These are phyloP conservation scores for Aphaenogaster ashmeadi DNA, from an alignment of 1,140 invertebrate species.

Conservation along the genomic window DNA sequence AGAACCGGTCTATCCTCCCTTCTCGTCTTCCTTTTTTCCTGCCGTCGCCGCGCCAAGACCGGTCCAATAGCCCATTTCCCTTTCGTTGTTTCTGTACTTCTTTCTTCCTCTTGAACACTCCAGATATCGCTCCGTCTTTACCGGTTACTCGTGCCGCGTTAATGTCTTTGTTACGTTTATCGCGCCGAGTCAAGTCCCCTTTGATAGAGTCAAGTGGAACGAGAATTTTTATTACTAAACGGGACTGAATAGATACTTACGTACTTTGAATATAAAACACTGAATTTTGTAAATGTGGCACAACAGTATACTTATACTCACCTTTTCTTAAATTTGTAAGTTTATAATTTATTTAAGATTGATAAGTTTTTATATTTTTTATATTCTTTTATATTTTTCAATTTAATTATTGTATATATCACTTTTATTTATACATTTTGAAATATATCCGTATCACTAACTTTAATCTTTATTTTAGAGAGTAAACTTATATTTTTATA, in stretches of 20 bases:
- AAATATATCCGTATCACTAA: neutral
- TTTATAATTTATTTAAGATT: slow-evolving; percentile 12
- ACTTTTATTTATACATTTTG: slow-evolving; percentile 12
- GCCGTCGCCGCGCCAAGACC: slow-evolving; percentile 39
- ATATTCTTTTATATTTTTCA: neutral
- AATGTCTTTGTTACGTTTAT: slow-evolving; percentile 57
- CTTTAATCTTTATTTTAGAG: no score
- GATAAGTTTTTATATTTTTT: slow-evolving; percentile 5
- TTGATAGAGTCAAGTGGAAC: slow-evolving; percentile 41
- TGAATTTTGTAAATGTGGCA: neutral
- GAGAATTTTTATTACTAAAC: slow-evolving; percentile 16
- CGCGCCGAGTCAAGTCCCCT: neutral
- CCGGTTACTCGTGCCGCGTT: slow-evolving; percentile 10
- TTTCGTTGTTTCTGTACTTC: slow-evolving; percentile 62
- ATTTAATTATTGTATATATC: neutral
- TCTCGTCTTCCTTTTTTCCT: slow-evolving; percentile 53
- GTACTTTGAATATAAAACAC: neutral
- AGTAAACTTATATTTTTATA: neutral
- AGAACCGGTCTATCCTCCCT: slow-evolving; percentile 72
- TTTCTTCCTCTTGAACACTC: slow-evolving; percentile 2
- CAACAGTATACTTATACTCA: neutral
- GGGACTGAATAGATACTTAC: neutral
- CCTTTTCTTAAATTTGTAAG: neutral
- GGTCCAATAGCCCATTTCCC: slow-evolving; percentile 68
- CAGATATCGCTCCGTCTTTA: neutral